Conservation (phyloP, 2,888 invertebrate species). For the Ormyrus labotus region DNA sequence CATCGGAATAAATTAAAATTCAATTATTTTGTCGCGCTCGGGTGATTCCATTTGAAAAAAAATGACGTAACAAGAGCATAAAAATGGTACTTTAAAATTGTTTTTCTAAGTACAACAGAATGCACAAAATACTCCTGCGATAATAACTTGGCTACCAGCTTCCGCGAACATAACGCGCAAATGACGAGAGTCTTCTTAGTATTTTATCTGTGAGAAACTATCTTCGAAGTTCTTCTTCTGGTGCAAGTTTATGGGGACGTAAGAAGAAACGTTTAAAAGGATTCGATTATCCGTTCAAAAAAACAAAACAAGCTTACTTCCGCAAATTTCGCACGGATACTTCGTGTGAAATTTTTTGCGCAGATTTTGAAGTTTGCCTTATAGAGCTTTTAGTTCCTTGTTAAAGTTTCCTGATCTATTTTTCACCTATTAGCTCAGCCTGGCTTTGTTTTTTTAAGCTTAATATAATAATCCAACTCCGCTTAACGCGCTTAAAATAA, state of each 20-base stretch:
- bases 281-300: constrained; percentile 3
- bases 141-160: constrained; percentile 33
- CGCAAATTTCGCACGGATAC: not conserved
- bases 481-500: too few relatives aligned
- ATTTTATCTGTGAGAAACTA: constrained; percentile 46
- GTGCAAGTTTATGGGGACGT: not conserved
- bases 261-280: constrained; percentile 2
- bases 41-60: not conserved
- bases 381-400: too few relatives aligned
- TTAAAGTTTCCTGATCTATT: too few relatives aligned
- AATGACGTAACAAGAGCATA: constrained; percentile 11
- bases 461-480: too few relatives aligned
- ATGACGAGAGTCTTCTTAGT: constrained; percentile 20
- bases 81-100: constrained; percentile 30
- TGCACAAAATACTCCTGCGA: constrained; percentile 24
- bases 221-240: not conserved
- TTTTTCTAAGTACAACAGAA: constrained; percentile 7
- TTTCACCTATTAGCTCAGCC: too few relatives aligned
- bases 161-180: constrained; percentile 31
- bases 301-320: not conserved
- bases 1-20: too few relatives aligned
- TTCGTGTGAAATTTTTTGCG: too few relatives aligned
- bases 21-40: too few relatives aligned
- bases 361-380: too few relatives aligned
- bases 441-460: too few relatives aligned